These are phyloP conservation scores for Polia nebulosa DNA, from an alignment of 2,888 invertebrate genomes.

Conservation along the genomic window DNA sequence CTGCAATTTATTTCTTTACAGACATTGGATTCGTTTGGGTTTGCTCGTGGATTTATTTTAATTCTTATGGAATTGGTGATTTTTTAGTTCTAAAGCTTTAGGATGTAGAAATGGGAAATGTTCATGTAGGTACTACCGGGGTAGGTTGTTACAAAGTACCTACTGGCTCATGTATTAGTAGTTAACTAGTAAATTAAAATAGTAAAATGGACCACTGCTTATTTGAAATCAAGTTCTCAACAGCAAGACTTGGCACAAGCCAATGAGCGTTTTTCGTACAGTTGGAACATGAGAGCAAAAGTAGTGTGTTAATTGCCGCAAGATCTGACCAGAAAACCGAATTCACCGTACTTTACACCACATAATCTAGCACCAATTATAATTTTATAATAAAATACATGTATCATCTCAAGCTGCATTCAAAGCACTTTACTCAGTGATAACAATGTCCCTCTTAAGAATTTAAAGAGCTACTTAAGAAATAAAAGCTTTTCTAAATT, in stretches of 20 bases:
- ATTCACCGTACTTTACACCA: neutral
- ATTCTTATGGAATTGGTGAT: slow-evolving; percentile 4
- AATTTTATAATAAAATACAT: slow-evolving; percentile 43
- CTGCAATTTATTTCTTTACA: slow-evolving; percentile 62
- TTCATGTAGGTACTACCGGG: neutral
- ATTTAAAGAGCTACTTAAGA: slow-evolving; percentile 61
- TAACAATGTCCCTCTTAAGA: slow-evolving; percentile 52
- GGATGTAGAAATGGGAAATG: neutral
- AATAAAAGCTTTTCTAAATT: slow-evolving; percentile 57
- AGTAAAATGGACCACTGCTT: neutral
- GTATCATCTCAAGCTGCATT: slow-evolving; percentile 46
- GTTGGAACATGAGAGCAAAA: neutral
- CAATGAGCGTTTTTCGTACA: neutral
- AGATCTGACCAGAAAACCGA: neutral
- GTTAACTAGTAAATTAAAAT: neutral
- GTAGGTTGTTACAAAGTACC: neutral
- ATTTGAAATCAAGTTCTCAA: neutral
- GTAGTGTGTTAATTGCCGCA: neutral
- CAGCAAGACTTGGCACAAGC: neutral
- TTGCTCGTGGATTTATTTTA: slow-evolving; percentile 44
- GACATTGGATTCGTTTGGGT: slow-evolving; percentile 41
- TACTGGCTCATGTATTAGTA: too few relatives aligned
- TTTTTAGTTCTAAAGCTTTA: neutral
- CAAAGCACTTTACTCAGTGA: slow-evolving; percentile 58
- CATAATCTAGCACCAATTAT: slow-evolving; percentile 23